phyloP scores from a whole-genome alignment of 1,140 invertebrate species.

The Anastrepha ludens region DNA sequence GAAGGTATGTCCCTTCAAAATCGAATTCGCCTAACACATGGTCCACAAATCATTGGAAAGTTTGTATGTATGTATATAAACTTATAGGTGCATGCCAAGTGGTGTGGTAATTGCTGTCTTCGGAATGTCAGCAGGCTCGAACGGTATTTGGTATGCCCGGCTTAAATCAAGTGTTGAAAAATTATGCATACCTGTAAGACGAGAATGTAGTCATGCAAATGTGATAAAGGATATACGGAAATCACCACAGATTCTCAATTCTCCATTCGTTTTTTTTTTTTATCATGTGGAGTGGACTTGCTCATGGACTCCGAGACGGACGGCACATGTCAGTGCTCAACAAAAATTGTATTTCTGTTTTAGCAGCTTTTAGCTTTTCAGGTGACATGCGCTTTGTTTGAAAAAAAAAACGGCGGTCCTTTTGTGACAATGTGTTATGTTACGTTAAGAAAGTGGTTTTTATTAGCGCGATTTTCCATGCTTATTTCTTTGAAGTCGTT shows the following conservation, averaged over 20 bases:
- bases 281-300: constrained; percentile 74
- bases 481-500: neutral
- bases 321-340: constrained; percentile 63
- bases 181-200: too few relatives aligned
- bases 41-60: too few relatives aligned
- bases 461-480: neutral
- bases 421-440: constrained; percentile 61
- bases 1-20: too few relatives aligned
- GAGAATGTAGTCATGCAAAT: too few relatives aligned
- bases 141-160: too few relatives aligned
- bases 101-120: too few relatives aligned
- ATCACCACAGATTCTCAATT: constrained; percentile 59
- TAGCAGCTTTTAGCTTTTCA: constrained; percentile 62
- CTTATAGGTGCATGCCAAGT: too few relatives aligned
- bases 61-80: too few relatives aligned
- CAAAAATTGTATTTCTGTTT: constrained; percentile 51
- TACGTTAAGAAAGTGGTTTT: neutral
- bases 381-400: constrained; percentile 66
- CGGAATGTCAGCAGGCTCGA: too few relatives aligned
- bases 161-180: too few relatives aligned
- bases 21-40: too few relatives aligned
- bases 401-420: constrained; percentile 66
- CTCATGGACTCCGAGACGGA: constrained; percentile 72
- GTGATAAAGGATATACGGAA: too few relatives aligned
- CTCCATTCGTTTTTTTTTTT: constrained; percentile 62